These are phyloP conservation scores for Willowsia nigromaculata DNA, from an alignment of 2,888 invertebrate genomes.

Conservation along the genomic window DNA sequence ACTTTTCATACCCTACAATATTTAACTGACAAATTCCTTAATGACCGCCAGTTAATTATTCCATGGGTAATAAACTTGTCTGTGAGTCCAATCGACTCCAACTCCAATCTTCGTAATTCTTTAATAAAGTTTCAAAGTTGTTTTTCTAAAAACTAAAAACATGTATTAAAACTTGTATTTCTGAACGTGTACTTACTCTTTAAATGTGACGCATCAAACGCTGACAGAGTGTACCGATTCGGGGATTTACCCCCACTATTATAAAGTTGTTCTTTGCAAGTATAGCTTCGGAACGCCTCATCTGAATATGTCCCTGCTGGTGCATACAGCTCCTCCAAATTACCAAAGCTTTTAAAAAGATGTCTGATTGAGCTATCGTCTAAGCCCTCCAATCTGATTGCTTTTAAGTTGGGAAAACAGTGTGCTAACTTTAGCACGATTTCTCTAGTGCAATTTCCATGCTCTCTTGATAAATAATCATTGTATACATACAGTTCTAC, in stretches of 20 bases:
- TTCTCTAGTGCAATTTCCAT: slow-evolving; percentile 63
- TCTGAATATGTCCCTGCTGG: slow-evolving; percentile 56
- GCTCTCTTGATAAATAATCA: slow-evolving; percentile 57
- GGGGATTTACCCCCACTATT: slow-evolving; percentile 11
- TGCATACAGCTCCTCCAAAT: slow-evolving; percentile 47
- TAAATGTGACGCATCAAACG: slow-evolving; percentile 62
- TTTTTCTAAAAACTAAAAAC: background rate
- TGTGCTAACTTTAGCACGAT: slow-evolving; percentile 57
- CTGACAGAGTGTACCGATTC: background rate
- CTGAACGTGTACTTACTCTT: slow-evolving; percentile 4
- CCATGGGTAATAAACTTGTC: slow-evolving; percentile 57
- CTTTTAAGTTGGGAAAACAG: slow-evolving; percentile 54
- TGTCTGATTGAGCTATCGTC: slow-evolving; percentile 59
- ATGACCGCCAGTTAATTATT: slow-evolving; percentile 45
- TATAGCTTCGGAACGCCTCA: slow-evolving; percentile 60
- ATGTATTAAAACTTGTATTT: background rate
- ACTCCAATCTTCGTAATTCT: slow-evolving; percentile 50
- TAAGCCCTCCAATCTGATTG: slow-evolving; percentile 41
- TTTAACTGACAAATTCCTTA: slow-evolving; percentile 26
- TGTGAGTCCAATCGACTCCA: slow-evolving; percentile 55
- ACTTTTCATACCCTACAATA: slow-evolving; percentile 22
- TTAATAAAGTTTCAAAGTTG: background rate
- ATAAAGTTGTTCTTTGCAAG: slow-evolving; percentile 6
- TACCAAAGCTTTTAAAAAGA: slow-evolving; percentile 54
- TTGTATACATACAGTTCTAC: slow-evolving; percentile 27